Evolutionary conservation across 2,113 vertebrate species (phyloP).

Genomic region (Syrmaticus mikado): DNA sequence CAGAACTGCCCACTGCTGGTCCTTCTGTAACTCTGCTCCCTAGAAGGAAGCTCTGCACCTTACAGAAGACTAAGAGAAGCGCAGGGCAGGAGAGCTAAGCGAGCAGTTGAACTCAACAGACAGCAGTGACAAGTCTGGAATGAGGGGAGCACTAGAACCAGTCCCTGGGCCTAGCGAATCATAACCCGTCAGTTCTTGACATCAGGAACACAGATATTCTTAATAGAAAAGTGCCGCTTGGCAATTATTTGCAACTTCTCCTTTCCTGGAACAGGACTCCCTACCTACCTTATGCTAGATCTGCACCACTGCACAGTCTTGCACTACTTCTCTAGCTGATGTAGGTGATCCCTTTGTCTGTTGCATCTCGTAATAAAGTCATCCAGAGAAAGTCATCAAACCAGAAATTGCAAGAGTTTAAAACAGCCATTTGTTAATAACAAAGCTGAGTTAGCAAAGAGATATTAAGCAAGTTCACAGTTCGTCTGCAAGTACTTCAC

Average conservation of each 20-base stretch:
- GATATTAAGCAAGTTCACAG: not conserved
- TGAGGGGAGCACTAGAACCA: not conserved
- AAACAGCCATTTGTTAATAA: not conserved
- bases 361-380: not conserved
- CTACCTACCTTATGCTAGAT: not conserved
- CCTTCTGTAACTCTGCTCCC: not conserved
- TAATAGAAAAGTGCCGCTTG: not conserved
- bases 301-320: not conserved
- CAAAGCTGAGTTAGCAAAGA: not conserved
- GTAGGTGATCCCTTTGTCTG: too few relatives aligned
- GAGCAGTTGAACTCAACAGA: not conserved
- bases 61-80: not conserved
- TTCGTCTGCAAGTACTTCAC: not conserved
- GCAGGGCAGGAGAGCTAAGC: not conserved
- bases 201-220: not conserved
- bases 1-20: not conserved
- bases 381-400: not conserved
- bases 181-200: not conserved
- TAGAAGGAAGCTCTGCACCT: not conserved
- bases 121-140: not conserved
- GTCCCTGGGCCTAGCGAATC: not conserved
- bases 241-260: not conserved
- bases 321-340: accelerated
- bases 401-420: not conserved
- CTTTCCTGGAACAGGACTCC: not conserved